phyloP scores from a whole-genome alignment of 2,888 invertebrate species.

The Rotaria sp. region DNA sequence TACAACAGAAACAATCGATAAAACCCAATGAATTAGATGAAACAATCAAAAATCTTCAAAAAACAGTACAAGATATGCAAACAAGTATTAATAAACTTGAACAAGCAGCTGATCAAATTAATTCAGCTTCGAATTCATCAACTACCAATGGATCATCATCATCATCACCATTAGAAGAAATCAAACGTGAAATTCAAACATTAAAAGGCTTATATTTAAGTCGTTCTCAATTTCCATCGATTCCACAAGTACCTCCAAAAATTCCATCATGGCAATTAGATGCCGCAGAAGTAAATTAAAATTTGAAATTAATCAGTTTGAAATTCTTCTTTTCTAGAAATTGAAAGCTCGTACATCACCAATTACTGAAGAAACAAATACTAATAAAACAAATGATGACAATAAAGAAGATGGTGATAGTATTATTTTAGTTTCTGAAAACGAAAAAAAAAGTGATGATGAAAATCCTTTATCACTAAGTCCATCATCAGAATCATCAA shows the following conservation, averaged over 20 bases:
- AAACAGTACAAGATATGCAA: background rate
- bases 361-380: background rate
- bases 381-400: background rate
- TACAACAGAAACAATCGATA: background rate
- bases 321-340: background rate
- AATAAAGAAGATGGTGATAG: background rate
- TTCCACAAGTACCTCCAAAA: slow-evolving; percentile 25
- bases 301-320: no score
- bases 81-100: slow-evolving; percentile 1
- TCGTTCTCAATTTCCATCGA: slow-evolving; percentile 37
- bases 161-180: background rate
- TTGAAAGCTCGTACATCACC: background rate
- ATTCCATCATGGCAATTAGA: slow-evolving; percentile 39
- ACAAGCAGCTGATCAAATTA: background rate
- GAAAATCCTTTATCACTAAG: background rate
- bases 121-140: background rate
- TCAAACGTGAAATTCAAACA: slow-evolving; percentile 35
- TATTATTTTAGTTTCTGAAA: background rate
- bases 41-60: background rate
- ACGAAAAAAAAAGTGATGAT: background rate
- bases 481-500: background rate
- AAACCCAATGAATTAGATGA: background rate
- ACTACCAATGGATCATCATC: background rate
- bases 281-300: background rate
- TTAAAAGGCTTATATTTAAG: slow-evolving; percentile 33